phyloP scores from a whole-genome alignment of 2,113 vertebrate genomes.

The Myrmecophaga tridactyla region DNA sequence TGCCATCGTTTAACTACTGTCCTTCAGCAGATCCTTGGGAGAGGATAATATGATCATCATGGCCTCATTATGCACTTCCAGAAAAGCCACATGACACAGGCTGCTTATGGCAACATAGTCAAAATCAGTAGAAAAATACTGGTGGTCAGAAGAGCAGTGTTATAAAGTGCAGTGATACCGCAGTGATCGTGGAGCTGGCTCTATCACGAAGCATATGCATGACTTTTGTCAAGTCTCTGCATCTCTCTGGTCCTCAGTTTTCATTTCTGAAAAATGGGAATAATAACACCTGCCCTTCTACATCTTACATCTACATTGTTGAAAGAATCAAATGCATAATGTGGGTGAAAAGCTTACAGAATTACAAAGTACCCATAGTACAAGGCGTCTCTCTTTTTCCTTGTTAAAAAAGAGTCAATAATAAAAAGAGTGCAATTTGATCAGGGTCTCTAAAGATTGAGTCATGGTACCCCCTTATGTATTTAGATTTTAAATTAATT shows the following conservation, averaged over 20 bases:
- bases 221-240: neutral
- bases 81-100: neutral
- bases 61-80: neutral
- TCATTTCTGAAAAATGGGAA: neutral
- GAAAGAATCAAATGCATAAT: neutral
- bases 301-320: neutral
- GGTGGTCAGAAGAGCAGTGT: neutral
- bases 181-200: neutral
- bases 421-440: neutral
- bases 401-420: neutral
- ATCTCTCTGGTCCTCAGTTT: neutral
- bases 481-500: constrained; percentile 44
- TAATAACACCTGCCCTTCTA: neutral
- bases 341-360: neutral
- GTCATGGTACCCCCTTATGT: neutral
- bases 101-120: neutral
- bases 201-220: neutral
- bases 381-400: neutral
- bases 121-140: neutral
- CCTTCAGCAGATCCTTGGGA: neutral
- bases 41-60: neutral
- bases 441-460: neutral
- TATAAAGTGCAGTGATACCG: no score
- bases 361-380: neutral
- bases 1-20: neutral